Percentiles rank a stretch among this genome's conserved stretches.
phyloP scores from a whole-genome alignment of 2,888 invertebrate genomes.

The Acanthosepion lycidas region DNA sequence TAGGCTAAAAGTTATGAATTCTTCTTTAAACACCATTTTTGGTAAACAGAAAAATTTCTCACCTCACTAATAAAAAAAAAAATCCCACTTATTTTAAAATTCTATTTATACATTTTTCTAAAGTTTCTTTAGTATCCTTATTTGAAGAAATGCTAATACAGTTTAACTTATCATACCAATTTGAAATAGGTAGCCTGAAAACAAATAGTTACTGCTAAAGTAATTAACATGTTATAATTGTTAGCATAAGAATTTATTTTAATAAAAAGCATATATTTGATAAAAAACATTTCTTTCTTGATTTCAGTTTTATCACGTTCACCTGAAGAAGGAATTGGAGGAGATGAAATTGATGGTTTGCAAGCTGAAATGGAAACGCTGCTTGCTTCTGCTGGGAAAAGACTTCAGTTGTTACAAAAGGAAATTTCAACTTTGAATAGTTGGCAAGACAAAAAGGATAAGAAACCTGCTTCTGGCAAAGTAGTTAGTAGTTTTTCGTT shows the following conservation, averaged over 20 bases:
- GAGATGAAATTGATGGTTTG: slow-evolving; percentile 90
- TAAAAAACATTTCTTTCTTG: neutral
- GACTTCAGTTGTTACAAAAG: slow-evolving; percentile 83
- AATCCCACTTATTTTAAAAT: too few species aligned
- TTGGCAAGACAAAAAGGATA: slow-evolving; percentile 77
- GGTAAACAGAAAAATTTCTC: too few species aligned
- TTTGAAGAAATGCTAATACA: too few species aligned
- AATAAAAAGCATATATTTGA: slow-evolving; percentile 8
- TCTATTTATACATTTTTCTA: too few species aligned
- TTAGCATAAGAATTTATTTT: neutral
- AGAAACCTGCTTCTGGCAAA: slow-evolving; percentile 50
- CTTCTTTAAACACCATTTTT: too few species aligned
- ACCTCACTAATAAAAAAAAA: too few species aligned
- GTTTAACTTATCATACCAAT: too few species aligned
- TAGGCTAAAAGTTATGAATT: too few species aligned
- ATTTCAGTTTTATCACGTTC: slow-evolving; percentile 73
- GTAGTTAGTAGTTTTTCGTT: slow-evolving; percentile 33
- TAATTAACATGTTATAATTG: neutral
- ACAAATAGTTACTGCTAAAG: too few species aligned
- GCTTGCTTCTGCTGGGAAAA: slow-evolving; percentile 86
- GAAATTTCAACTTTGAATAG: slow-evolving; percentile 71
- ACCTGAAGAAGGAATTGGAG: slow-evolving; percentile 85
- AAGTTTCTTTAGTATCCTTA: too few species aligned
- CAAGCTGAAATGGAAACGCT: slow-evolving; percentile 91
- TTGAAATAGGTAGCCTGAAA: too few species aligned